Evolutionary conservation across 2,797 vertebrate genomes (phyloP), one percentile per base, ranked within the genome.

Genomic region (Prionace glauca): DNA sequence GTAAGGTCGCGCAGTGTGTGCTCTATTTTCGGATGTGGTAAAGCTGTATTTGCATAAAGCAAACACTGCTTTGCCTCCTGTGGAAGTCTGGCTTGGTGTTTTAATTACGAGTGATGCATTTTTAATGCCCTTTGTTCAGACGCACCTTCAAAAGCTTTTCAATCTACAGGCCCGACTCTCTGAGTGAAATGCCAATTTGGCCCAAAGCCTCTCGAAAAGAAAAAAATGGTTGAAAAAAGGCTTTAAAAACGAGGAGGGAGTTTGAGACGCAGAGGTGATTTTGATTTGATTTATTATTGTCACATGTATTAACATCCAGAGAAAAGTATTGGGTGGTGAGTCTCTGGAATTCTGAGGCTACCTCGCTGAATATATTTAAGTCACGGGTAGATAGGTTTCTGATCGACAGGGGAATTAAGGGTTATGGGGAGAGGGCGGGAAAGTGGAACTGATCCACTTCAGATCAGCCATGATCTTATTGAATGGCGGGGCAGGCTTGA

Each of bases 71-170:
- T 29, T 24, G 11, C 8, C 50, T 91, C 60, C 88, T 91, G 16
- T 12, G 50, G 16, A 60, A n/a, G 16, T 91, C 60, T 62, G 32
- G 88, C 88, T 7, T 8, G 16, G 16, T n/a, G 36, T 65, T 91
- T 10, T 91, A 91, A 62, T 91, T 20, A 91, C n/a, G 62, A 65
- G 29, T 91, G 32, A 91, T 91, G 36, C 88, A 91, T 91, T 65
- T 91, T 91, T 91, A 62, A 91, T 91, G 88, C 36, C 88, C 60
- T 91, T 65, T 65, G 88, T 62, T 88, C 77, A 3, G 29, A 18
- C 20, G 16, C 88, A n/a, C n/a, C 88, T 91, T 91, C 60, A 91
- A 91, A n/a, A 29, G 3, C 62, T 62, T 91, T 91, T 91, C 56
- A 91, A 65, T 62, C 88, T 0, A 4, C 50, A 36, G 88, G 32